These are phyloP conservation scores for Metallyticus violacea DNA, from an alignment of 2,888 invertebrate genomes.

Conservation along the genomic window DNA sequence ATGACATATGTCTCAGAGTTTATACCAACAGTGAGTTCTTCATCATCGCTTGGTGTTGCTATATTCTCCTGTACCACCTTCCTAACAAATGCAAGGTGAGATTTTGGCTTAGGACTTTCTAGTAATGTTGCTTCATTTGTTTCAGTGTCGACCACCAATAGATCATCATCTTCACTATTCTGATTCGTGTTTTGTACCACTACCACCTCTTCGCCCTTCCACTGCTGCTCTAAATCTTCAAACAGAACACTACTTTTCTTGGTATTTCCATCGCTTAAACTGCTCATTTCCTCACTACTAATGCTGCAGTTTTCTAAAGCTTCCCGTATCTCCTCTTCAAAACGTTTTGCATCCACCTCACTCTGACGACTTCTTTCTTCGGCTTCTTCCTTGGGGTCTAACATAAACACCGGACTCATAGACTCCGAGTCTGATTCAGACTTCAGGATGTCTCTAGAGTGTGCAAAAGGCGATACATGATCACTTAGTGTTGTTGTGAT, in stretches of 20 bases:
- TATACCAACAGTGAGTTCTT: neutral
- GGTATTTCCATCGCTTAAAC: slow-evolving; percentile 30
- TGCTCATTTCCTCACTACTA: slow-evolving; percentile 30
- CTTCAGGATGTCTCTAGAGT: neutral
- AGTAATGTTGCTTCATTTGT: slow-evolving; percentile 50
- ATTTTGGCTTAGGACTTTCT: slow-evolving; percentile 41
- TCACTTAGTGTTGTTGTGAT: slow-evolving; percentile 34
- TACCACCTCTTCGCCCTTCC: neutral
- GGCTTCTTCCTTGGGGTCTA: slow-evolving; percentile 30
- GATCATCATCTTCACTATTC: slow-evolving; percentile 42
- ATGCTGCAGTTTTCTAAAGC: slow-evolving; percentile 35
- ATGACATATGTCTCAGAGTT: slow-evolving; percentile 12
- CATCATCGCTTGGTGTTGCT: neutral
- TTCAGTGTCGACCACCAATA: slow-evolving; percentile 50
- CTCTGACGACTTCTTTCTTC: slow-evolving; percentile 29
- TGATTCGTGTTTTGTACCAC: slow-evolving; percentile 12
- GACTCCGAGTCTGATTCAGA: slow-evolving; percentile 30
- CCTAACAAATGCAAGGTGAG: slow-evolving; percentile 39
- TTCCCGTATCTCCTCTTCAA: slow-evolving; percentile 36
- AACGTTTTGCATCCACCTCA: slow-evolving; percentile 21
- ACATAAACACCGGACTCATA: slow-evolving; percentile 36
- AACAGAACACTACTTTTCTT: slow-evolving; percentile 37
- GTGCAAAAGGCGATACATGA: slow-evolving; percentile 10
- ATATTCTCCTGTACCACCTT: neutral
- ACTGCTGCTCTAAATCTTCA: slow-evolving; percentile 42